Evolutionary conservation across 2,797 vertebrate species (phyloP), one percentile per base, ranked within the genome.

Genomic region (Falco novaeseelandiae): DNA sequence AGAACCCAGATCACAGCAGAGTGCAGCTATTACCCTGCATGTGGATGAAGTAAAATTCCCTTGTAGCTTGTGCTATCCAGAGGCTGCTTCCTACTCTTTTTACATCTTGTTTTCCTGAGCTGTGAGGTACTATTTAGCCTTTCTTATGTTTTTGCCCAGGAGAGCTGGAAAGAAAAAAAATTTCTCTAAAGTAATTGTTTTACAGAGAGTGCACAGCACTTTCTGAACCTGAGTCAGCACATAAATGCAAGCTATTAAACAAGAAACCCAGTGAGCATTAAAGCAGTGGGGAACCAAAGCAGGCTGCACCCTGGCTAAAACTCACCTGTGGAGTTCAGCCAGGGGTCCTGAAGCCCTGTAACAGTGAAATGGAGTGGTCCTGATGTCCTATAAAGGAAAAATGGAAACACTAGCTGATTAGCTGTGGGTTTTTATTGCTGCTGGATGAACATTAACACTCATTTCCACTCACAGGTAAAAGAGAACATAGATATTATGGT

Each of bases 181-280:
- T 89, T 96, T 94, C 66, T 89, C 58, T 82, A 30, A 90, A 82
- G 66, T 32, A 82, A 89, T 90, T 90, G 58, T 58, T 90, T 70
- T 62, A 52, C 27, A 72, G 62, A 61, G 57, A 61, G 30, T 23
- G 18, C 49, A 55, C 42, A 93, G 61, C n/a, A 29, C 38, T 72
- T 76, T 62, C 67, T 66, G 55, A 72, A 87, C 42, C 30, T 1
- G 0, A 86, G 48, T 69, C 74, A 92, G 74, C 74, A 77, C 59
- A 87, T 46, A 87, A 97, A 90, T 32, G 58, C 26, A 58, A 78
- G 38, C 34, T 6, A 3, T 84, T 88, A 88, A 76, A 88, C 26
- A 26, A 61, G 25, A 92, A 93, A 62, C 12, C n/a, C 46, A 48
- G 46, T 0, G 1, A 87, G 19, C 42, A 52, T 40, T 72, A 49